Base-by-base conservation (phyloP, 1,140 invertebrate genomes). In the Pachyrhynchus sulphureomaculatus region DNA sequence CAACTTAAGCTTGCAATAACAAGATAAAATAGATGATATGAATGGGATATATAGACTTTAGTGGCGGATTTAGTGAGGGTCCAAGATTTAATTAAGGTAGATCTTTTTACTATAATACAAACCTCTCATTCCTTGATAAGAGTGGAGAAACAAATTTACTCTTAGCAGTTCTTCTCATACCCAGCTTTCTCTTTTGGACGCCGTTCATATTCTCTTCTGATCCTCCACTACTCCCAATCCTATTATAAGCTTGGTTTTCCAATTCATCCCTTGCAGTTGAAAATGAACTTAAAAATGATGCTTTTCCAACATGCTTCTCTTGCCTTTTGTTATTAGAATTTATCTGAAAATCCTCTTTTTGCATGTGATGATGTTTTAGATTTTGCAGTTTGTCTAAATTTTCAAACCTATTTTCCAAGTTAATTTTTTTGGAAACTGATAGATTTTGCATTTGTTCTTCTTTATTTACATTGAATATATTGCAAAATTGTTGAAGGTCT, bases 121-220 rank as follows among this genome's bases (percentile, higher is more conserved):
- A 70, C 71, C 66, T 67, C n/a, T 59, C 78, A 76, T 13, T 73
- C 62, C 59, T 56, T 8, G 68, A 64, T 34, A 41, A 81, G 72
- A 68, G 48, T 8, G 72, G 72, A 10, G 70, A 71, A 54, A 73
- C 65, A 54, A 82, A 86, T 63, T 80, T 80, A 2, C 78, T 76
- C 59, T 79, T 79, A 2, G 81, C 70, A 2, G 66, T 64, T 13
- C 75, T 66, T 61, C 79, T 77, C 1, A 78, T 75, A 10, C 84
- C 84, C 8, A 32, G 79, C 79, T 67, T 83, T 82, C 33, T 83
- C 83, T 45, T 74, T 62, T 26, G 62, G 33, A 56, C 51, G 34
- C 65, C 41, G 12, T 45, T 41, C 4, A 54, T 24, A 18, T 13
- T 32, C n/a, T 45, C 20, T 33, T 23, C 26, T 42, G n/a, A 2